These are phyloP conservation scores for Ditylenchus weischeri DNA, from an alignment of 2,888 invertebrate species.

Conservation along the genomic window DNA sequence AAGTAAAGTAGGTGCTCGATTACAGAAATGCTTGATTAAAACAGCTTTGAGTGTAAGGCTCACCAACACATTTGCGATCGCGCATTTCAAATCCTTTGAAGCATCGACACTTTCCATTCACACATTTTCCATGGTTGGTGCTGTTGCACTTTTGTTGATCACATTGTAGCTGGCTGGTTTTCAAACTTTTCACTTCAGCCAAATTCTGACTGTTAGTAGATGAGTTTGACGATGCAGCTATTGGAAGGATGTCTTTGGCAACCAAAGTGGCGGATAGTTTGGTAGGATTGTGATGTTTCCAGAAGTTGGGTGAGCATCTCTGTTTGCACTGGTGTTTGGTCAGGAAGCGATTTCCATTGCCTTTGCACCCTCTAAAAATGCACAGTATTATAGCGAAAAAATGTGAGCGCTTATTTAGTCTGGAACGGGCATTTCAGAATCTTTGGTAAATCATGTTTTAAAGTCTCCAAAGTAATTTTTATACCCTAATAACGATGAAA, in stretches of 20 bases:
- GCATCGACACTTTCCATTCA: conserved; percentile 48
- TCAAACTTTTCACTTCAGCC: not conserved
- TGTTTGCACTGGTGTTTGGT: conserved; percentile 32
- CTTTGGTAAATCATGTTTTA: too few species aligned
- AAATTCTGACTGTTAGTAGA: too few species aligned
- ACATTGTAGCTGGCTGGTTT: conserved; percentile 8
- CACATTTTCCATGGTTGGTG: conserved; percentile 41
- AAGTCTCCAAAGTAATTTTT: too few species aligned
- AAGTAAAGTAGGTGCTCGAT: not conserved
- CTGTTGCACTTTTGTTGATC: conserved; percentile 35
- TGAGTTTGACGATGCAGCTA: too few species aligned
- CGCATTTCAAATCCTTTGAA: conserved; percentile 47
- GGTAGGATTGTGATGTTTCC: conserved; percentile 12
- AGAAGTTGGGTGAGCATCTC: conserved; percentile 24
- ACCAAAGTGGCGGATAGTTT: conserved; percentile 13
- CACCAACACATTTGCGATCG: conserved; percentile 49
- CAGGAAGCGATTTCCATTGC: conserved; percentile 37
- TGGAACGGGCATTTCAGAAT: too few species aligned
- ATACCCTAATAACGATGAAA: too few species aligned
- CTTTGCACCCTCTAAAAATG: conserved; percentile 37
- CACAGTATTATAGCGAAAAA: not conserved
- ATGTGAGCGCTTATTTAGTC: too few species aligned
- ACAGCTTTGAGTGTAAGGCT: conserved; percentile 3
- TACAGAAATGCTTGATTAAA: not conserved
- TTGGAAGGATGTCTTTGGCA: too few species aligned